Conservation (phyloP, 2,888 invertebrate genomes). For the Drosophila pseudotakahashii region DNA sequence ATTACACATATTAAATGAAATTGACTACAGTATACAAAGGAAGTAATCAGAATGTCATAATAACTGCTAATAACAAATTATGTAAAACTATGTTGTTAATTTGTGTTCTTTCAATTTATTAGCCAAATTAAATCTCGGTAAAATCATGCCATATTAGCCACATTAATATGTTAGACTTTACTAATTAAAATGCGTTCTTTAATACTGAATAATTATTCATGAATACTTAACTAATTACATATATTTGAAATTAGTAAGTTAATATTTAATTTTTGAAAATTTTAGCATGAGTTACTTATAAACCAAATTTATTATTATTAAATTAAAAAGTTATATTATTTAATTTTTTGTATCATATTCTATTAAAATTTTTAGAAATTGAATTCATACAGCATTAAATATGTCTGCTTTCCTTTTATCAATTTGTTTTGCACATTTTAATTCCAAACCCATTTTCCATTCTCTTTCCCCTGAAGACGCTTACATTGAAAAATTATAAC, state of each 20-base stretch:
- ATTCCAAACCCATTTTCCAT: constrained; percentile 4
- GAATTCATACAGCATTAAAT: too few species aligned
- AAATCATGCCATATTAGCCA: neutral
- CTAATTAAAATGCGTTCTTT: neutral
- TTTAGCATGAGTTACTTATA: too few species aligned
- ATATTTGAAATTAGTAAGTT: too few species aligned
- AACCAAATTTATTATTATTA: too few species aligned
- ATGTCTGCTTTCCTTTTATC: neutral
- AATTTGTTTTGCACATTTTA: neutral
- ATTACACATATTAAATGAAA: neutral
- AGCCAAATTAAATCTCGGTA: neutral
- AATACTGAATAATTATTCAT: neutral
- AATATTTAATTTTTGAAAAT: too few species aligned
- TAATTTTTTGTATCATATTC: too few species aligned
- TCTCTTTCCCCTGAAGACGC: constrained; percentile 8
- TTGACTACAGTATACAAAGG: neutral
- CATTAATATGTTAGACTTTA: neutral
- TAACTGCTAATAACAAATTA: neutral
- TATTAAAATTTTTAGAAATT: too few species aligned
- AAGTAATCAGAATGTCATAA: neutral
- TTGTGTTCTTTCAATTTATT: neutral
- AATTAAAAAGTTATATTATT: too few species aligned
- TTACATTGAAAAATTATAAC: constrained; percentile 50
- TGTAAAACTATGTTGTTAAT: neutral
- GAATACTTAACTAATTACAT: neutral